These are phyloP conservation scores for Calliphora vicina DNA, from an alignment of 1,140 invertebrate genomes.

Conservation along the genomic window DNA sequence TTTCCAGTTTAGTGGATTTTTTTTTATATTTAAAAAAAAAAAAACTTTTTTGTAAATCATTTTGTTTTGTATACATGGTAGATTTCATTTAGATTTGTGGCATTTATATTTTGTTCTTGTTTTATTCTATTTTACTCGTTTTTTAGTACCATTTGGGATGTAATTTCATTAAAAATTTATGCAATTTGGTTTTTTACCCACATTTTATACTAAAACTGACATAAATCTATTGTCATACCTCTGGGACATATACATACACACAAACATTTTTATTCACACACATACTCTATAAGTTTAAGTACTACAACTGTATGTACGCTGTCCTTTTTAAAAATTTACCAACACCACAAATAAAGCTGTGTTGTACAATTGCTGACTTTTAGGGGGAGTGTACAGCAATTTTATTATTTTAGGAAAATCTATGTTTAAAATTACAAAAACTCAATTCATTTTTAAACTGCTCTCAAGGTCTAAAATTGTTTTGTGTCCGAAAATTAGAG, in stretches of 20 bases:
- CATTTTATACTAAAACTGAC: conserved; percentile 19
- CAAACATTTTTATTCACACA: neutral
- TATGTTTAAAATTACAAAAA: no score
- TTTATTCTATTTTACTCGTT: neutral
- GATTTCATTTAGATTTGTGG: conserved; percentile 32
- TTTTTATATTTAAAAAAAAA: conserved; percentile 2
- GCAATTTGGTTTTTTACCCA: conserved; percentile 34
- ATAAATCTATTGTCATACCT: conserved; percentile 38
- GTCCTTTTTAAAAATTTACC: neutral
- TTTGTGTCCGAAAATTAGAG: no score
- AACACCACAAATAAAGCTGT: neutral
- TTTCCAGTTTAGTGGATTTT: neutral
- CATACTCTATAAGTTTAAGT: neutral
- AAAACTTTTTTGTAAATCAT: conserved; percentile 26
- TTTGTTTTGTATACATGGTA: conserved; percentile 24
- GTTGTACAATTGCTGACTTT: neutral
- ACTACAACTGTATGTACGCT: neutral
- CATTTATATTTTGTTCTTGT: conserved; percentile 12
- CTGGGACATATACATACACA: conserved; percentile 16
- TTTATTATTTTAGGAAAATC: neutral
- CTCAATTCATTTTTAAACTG: no score
- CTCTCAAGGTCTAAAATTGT: no score
- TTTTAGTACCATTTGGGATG: conserved; percentile 36
- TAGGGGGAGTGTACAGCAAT: neutral
- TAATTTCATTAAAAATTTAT: conserved; percentile 42